A percentile compares a stretch with the other conserved stretches of the same genome.
Conservation (phyloP, 2,888 invertebrate genomes). For the Archaeoteleia sp. region DNA sequence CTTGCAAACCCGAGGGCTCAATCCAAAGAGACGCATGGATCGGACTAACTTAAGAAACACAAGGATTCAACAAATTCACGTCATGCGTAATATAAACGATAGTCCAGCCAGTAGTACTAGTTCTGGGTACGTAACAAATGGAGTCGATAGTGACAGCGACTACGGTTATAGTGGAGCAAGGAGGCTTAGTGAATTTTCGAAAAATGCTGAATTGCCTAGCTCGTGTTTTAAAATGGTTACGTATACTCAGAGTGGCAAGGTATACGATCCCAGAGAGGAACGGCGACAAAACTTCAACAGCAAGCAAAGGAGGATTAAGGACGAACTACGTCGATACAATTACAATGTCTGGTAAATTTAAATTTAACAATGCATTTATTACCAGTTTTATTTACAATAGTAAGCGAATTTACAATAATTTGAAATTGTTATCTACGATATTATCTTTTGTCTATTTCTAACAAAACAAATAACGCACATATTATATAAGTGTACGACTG, state of each 20-base stretch:
- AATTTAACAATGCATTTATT: no score
- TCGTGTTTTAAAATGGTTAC: constrained; percentile 67
- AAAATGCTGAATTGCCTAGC: constrained; percentile 58
- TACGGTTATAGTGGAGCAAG: constrained; percentile 64
- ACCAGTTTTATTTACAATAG: no score
- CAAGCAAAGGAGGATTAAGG: constrained; percentile 62
- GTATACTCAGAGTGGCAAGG: constrained; percentile 60
- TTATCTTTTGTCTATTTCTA: no score
- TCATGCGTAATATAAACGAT: constrained; percentile 11
- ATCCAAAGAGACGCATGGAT: not conserved
- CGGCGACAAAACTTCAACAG: constrained; percentile 57
- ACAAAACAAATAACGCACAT: no score
- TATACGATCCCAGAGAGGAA: constrained; percentile 62
- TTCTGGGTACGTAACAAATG: constrained; percentile 76
- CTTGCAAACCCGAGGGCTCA: constrained; percentile 3
- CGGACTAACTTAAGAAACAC: constrained; percentile 15
- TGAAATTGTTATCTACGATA: no score
- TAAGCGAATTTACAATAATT: no score
- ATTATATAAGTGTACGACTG: no score
- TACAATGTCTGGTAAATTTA: constrained; percentile 60
- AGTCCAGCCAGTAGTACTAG: constrained; percentile 66
- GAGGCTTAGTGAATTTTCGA: constrained; percentile 23
- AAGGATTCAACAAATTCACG: not conserved
- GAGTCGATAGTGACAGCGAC: constrained; percentile 76
- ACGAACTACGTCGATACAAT: constrained; percentile 60